Evolutionary conservation across 2,113 vertebrate species (phyloP).

Genomic region (Stictonetta naevosa): DNA sequence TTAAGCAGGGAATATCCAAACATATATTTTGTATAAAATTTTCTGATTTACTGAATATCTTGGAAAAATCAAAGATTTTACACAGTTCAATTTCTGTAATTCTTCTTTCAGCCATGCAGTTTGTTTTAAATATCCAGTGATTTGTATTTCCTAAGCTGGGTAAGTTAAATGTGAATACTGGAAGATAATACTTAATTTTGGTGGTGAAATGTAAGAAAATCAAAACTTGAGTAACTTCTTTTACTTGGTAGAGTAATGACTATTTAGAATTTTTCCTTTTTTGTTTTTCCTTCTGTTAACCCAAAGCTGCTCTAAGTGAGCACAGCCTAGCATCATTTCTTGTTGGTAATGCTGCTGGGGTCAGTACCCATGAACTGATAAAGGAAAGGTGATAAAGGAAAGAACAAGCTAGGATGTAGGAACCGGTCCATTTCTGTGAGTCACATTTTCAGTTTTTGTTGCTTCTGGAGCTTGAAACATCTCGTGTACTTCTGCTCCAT

Average conservation of each 20-base stretch:
- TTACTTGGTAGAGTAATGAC: neutral
- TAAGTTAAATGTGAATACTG: neutral
- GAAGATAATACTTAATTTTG: neutral
- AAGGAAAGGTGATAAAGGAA: neutral
- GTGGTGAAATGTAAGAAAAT: neutral
- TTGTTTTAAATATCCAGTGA: neutral
- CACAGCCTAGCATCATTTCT: neutral
- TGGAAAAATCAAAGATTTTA: neutral
- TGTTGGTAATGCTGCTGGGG: neutral
- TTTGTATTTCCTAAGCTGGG: neutral
- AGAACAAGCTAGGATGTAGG: neutral
- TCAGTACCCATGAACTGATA: neutral
- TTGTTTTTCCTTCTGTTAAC: neutral
- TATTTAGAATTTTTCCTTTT: neutral
- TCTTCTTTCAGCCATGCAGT: neutral
- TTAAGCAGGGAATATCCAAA: neutral
- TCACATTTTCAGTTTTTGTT: neutral
- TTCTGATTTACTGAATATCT: neutral
- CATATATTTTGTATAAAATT: neutral
- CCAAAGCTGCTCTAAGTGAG: neutral
- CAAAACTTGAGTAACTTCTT: neutral
- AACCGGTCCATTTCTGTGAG: neutral
- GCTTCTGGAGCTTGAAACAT: neutral
- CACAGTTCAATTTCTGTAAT: neutral
- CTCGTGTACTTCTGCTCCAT: neutral